Base-by-base conservation (phyloP, 2,888 invertebrate genomes). In the Drosophila falleni region DNA sequence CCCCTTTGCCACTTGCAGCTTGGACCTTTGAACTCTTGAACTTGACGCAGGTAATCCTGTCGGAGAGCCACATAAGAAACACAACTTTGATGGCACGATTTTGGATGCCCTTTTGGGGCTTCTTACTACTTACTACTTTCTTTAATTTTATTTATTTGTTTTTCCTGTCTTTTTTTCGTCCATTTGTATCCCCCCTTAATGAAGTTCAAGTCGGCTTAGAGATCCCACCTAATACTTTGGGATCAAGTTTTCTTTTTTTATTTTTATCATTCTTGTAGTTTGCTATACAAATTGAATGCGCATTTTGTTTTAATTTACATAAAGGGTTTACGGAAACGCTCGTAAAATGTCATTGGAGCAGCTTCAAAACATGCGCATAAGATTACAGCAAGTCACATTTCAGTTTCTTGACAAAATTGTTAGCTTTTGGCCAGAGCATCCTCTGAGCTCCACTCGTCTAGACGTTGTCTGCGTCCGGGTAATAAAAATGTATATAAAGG, bases 291-390 rank as follows among this genome's bases (percentile, higher is more conserved):
- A 61, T 78, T 69, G 74, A 75, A 75, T 82, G 80, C 64, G 64
- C 83, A 75, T 82, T 83, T 76, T 71, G 72, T 85, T 74, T 84
- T 85, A 72, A 85, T 81, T 84, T 85, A 81, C 81, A 85, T 81
- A 81, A 81, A 81, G 81, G 85, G 85, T 78, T 75, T 67, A 66
- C 50, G 66, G 59, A 63, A 77, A 39, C 19, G 71, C 71, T 85
- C 85, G 81, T 81, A 81, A 85, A 81, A 85, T 78, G 78, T 73
- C 85, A 81, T 69, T 67, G 69, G 72, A 82, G 58, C 41, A 47
- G 58, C 61, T 53, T 47, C n/a, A n/a, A 66, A 60, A 74, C 58
- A 78, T 62, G 55, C 62, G 60, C 80, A 61, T 74, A 64, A 76
- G 70, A 75, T 79, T 79, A 68, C 59, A 74, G 62, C 56, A 69